A percentile compares a stretch with the other conserved stretches of the same genome.
These are phyloP conservation scores for Antrozous pallidus DNA, from an alignment of 2,797 vertebrate species.

Conservation along the genomic window DNA sequence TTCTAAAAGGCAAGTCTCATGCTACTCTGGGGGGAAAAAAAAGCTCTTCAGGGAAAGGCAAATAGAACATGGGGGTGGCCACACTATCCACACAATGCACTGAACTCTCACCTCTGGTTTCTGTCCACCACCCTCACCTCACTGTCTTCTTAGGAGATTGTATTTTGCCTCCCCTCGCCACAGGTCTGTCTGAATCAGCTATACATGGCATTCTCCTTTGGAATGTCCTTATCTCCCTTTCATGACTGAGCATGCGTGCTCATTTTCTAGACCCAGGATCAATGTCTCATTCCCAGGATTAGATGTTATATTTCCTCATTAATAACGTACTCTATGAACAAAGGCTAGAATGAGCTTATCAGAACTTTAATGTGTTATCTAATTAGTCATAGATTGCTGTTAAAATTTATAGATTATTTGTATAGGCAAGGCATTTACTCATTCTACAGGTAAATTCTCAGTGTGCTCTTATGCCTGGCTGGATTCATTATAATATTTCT, in stretches of 20 bases:
- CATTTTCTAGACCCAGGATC: not conserved
- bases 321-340: not conserved
- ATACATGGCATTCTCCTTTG: not conserved
- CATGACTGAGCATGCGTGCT: not conserved
- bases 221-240: not conserved
- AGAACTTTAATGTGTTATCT: not conserved
- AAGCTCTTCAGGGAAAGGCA: not conserved
- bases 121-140: not conserved
- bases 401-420: not conserved
- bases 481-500: not conserved
- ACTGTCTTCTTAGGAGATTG: not conserved
- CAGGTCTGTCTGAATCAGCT: not conserved
- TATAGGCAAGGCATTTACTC: not conserved
- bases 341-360: not conserved
- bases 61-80: fast-evolving
- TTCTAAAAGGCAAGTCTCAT: not conserved
- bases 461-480: not conserved
- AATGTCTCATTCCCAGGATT: not conserved
- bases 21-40: not conserved
- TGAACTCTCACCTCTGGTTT: fast-evolving
- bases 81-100: fast-evolving
- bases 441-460: not conserved
- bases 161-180: no score
- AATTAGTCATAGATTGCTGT: not conserved
- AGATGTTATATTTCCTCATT: not conserved